Percentiles rank a stretch among this genome's conserved stretches.
Conservation (phyloP, 2,797 vertebrate genomes). For the Poecile montanus region DNA sequence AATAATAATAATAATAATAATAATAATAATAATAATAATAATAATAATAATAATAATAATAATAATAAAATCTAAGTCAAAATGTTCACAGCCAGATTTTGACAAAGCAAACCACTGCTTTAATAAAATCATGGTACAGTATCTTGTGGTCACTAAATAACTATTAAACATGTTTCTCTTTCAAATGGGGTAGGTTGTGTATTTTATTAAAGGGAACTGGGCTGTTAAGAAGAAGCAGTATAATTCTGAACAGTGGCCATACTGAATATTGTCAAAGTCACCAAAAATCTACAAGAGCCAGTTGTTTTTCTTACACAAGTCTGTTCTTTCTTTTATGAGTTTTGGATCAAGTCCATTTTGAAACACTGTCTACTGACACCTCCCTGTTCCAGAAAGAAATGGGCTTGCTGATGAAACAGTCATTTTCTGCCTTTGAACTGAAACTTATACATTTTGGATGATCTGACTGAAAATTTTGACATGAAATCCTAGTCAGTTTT, state of each 20-base stretch:
- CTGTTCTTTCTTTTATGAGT: neutral
- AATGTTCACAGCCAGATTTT: neutral
- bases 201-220: neutral
- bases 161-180: neutral
- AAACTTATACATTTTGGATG: slow-evolving; percentile 37
- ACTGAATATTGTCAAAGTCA: neutral
- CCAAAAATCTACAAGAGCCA: neutral
- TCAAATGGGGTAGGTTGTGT: neutral
- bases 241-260: neutral
- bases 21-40: too few species aligned
- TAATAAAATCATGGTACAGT: neutral
- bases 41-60: too few species aligned
- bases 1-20: too few species aligned
- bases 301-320: neutral
- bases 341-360: neutral
- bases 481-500: slow-evolving; percentile 3
- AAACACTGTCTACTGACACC: neutral
- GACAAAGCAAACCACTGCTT: neutral
- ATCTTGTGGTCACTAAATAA: neutral
- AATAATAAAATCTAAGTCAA: neutral
- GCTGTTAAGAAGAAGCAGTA: neutral
- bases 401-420: slow-evolving; percentile 13
- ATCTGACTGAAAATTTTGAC: slow-evolving; percentile 24
- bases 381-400: neutral
- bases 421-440: slow-evolving; percentile 23